Base-by-base conservation (phyloP, 2,888 invertebrate genomes). In the Idaea dimidiata region DNA sequence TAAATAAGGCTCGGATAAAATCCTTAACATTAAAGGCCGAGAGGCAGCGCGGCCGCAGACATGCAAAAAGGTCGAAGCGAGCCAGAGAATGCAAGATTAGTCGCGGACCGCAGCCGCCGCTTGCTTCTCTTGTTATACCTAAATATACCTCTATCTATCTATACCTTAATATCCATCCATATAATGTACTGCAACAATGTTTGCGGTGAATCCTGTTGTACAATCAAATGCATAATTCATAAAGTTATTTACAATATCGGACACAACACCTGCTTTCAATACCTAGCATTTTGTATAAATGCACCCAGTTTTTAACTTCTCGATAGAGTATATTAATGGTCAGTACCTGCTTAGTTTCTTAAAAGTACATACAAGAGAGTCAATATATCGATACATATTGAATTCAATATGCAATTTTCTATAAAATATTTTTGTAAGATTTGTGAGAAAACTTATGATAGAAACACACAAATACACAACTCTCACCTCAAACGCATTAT, bases 31-130 rank as follows among this genome's bases (percentile, higher is more conserved):
- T 59, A 59, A 67, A 66, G 61, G 62, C 67, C 60, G 54, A 65
- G 70, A 71, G 76, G 66, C 71, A 67, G 71, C 66, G 60, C 70
- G 65, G 68, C 75, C 73, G 80, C 80, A 86, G 86, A 85, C 83
- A 71, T 72, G 75, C 80, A 86, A 88, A 87, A 87, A 88, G 81
- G 77, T 79, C 76, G 79, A 76, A 81, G 78, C 79, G 77, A 76
- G 72, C 72, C 63, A 66, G 76, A 77, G 77, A 81, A 84, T 86
- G 78, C 68, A 68, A 80, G 82, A 82, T 83, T 79, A 82, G 80
- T 78, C 73, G 75, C 74, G 73, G 76, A 73, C 63, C 59, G 68
- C 67, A 61, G 66, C 66, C 70, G 66, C 66, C 70, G 72, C 72
- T 62, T 56, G 68, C 63, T 69, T 69, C 68, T 66, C 69, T 66